A percentile compares a stretch with the other conserved stretches of the same genome.
Conservation (phyloP, 2,797 vertebrate species). For the Ciconia nigra region DNA sequence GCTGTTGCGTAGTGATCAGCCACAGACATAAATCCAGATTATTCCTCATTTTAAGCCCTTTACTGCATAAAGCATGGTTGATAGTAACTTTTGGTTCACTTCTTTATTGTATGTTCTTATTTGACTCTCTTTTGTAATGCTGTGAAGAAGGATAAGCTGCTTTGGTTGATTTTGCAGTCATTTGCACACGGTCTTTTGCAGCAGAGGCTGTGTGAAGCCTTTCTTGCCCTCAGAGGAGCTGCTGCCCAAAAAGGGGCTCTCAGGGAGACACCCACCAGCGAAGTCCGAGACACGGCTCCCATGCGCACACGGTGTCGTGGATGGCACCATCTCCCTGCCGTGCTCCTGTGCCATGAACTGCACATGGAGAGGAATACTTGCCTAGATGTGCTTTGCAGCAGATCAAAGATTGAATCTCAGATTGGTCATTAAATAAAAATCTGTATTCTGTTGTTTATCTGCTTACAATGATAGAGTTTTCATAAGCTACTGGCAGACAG, state of each 20-base stretch:
- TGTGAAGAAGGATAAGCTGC: not conserved
- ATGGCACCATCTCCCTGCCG: rapidly evolving
- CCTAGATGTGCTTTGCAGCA: not conserved
- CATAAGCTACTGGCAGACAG: not conserved
- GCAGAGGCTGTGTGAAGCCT: not conserved
- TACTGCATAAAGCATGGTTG: too few species aligned
- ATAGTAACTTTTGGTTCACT: not conserved
- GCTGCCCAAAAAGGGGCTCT: not conserved
- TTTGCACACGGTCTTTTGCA: not conserved
- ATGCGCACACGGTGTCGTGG: rapidly evolving
- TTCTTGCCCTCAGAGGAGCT: not conserved
- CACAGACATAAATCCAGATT: not conserved
- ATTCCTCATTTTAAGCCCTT: not conserved
- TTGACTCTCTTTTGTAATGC: not conserved
- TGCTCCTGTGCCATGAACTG: not conserved
- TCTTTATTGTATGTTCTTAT: not conserved
- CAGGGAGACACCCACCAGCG: not conserved
- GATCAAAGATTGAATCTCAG: too few species aligned
- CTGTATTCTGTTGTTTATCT: not conserved
- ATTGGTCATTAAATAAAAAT: not conserved
- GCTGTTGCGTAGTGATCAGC: not conserved
- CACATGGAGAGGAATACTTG: not conserved
- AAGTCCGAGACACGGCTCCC: not conserved
- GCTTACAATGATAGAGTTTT: not conserved
- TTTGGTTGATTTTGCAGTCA: not conserved